Conservation (phyloP, 2,113 vertebrate species). For the Miniopterus natalensis region DNA sequence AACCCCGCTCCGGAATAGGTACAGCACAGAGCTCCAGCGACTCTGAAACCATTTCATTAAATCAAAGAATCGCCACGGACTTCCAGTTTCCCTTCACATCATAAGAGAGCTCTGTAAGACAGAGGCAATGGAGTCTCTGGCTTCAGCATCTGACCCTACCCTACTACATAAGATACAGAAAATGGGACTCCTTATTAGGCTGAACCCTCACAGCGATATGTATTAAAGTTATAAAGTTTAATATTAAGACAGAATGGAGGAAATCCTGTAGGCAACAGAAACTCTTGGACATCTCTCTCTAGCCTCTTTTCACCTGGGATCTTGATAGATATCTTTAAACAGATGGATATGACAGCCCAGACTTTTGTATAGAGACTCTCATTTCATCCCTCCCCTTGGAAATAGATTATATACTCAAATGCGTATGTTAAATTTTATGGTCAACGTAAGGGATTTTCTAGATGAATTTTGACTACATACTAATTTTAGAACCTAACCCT, state of each 20-base stretch:
- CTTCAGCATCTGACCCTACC: neutral
- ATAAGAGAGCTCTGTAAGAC: neutral
- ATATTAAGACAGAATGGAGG: neutral
- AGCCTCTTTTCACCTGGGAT: neutral
- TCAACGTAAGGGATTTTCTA: neutral
- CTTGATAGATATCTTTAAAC: neutral
- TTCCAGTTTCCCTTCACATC: neutral
- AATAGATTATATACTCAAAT: neutral
- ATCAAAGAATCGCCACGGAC: neutral
- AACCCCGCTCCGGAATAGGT: neutral
- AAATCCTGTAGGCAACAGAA: neutral
- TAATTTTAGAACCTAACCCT: neutral
- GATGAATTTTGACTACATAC: neutral
- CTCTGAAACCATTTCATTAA: neutral
- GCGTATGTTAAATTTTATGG: neutral
- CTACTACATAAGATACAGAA: neutral
- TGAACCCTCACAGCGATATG: neutral
- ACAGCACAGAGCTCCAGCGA: neutral
- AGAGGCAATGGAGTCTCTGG: neutral
- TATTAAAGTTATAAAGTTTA: neutral
- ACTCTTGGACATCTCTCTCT: accelerated
- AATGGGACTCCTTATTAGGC: neutral
- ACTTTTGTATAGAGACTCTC: neutral
- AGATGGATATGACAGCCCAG: neutral
- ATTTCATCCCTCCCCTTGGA: neutral